phyloP scores from a whole-genome alignment of 2,888 invertebrate species.

The Seira sanloemensis region DNA sequence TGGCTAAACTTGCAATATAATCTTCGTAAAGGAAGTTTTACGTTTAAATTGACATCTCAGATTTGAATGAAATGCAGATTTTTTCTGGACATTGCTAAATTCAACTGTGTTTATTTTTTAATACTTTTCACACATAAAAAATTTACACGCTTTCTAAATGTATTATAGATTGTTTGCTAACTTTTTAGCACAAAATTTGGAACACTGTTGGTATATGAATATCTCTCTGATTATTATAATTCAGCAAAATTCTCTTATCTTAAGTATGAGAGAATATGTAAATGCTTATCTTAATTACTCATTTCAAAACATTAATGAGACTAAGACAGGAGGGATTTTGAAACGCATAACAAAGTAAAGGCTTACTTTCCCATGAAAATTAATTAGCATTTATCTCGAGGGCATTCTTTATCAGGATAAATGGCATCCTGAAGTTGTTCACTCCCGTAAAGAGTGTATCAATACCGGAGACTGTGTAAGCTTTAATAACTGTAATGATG shows the following conservation, averaged over 20 bases:
- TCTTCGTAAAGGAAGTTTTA: too few relatives aligned
- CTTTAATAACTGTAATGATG: not conserved
- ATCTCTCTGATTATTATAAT: too few relatives aligned
- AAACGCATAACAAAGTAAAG: not conserved
- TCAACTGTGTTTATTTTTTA: too few relatives aligned
- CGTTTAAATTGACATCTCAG: too few relatives aligned
- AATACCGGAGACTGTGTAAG: not conserved
- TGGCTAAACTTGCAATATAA: too few relatives aligned
- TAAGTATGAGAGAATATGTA: constrained; percentile 8
- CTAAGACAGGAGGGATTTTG: not conserved
- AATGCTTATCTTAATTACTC: not conserved
- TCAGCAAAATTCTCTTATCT: not conserved
- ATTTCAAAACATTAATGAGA: not conserved
- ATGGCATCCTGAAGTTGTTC: not conserved
- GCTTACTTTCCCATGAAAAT: not conserved
- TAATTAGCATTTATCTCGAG: not conserved
- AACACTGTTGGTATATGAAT: too few relatives aligned
- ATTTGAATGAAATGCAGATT: too few relatives aligned
- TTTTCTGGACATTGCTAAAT: too few relatives aligned
- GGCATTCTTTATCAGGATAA: not conserved
- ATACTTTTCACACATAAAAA: too few relatives aligned
- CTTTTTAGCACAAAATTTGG: too few relatives aligned
- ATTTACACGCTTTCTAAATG: too few relatives aligned
- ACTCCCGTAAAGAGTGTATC: not conserved
- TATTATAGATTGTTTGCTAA: not conserved